These are phyloP conservation scores for Tetranychus urticae DNA, from an alignment of 1,140 invertebrate species.

Conservation along the genomic window DNA sequence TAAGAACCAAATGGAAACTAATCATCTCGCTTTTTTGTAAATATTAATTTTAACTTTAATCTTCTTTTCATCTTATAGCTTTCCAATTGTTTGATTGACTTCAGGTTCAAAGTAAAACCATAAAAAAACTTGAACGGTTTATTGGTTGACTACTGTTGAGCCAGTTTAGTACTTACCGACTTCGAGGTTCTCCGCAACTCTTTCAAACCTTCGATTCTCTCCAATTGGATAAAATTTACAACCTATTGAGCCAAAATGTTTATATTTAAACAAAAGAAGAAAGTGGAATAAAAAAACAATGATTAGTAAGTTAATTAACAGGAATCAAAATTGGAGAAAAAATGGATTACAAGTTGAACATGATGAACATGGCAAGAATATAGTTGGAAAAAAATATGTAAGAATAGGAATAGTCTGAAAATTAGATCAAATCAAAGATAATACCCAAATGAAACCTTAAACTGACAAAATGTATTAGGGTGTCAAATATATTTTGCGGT, in stretches of 20 bases:
- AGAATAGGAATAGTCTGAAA: too few species aligned
- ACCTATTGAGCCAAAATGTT: conserved; percentile 24
- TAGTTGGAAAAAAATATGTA: too few species aligned
- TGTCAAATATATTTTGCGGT: too few species aligned
- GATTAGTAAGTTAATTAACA: not conserved
- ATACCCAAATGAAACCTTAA: too few species aligned
- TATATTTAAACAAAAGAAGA: not conserved
- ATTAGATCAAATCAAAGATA: too few species aligned
- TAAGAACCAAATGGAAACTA: too few species aligned
- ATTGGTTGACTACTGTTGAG: not conserved
- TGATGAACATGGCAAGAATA: too few species aligned
- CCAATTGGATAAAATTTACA: conserved; percentile 51
- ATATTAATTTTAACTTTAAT: too few species aligned
- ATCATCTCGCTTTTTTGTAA: too few species aligned
- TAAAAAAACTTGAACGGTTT: not conserved
- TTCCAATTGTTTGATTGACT: not conserved
- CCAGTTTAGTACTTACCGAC: conserved; percentile 13
- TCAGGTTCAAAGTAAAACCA: not conserved
- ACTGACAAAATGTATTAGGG: too few species aligned
- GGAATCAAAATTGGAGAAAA: too few species aligned
- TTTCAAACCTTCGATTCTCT: conserved; percentile 46
- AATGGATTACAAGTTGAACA: too few species aligned
- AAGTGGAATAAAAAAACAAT: not conserved
- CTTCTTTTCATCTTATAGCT: not conserved
- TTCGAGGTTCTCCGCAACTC: conserved; percentile 29